Evolutionary conservation across 1,140 invertebrate genomes (phyloP), one percentile per base, ranked within the genome.

Genomic region (Halictus rubicundus): DNA sequence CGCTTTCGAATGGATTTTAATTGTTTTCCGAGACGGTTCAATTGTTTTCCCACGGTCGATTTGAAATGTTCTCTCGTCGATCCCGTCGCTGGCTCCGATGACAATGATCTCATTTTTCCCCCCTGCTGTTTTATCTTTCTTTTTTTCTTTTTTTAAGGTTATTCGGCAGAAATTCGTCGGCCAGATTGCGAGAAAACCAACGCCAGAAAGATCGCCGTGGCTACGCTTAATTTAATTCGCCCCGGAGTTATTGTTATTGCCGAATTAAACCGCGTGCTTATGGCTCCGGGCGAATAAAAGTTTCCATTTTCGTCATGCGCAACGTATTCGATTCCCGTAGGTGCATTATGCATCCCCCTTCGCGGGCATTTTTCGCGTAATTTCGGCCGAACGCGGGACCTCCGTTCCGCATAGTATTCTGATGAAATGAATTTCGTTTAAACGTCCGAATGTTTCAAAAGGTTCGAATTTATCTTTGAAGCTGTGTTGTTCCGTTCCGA

Each of bases 281-380:
- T 80, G 54, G 90, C 87, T 87, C 91, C 88, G 90, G 90, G 89
- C 32, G 90, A 72, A 71, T 91, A 82, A 80, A 93, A 87, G 54
- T 84, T 73, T 59, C 16, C 61, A 27, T 59, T 74, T 46, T 61
- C 54, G 72, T 37, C 25, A 59, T 52, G 27, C 69, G 23, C 1
- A 10, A 25, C 19, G 7, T 59, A 78, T 65, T 25, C 64, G 68
- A 52, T 54, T 16, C 4, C 1, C n/a, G 23, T 32, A 32, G 32
- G 32, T 5, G 7, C 12, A 5, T 21, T 21, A 23, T 32, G 12
- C 39, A 16, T 32, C 16, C 37, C n/a, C 42, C 0, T n/a, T 61
- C 39, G 14, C 46, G 37, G 16, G 8, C 21, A 9, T 59, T n/a
- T 16, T 21, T 21, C 46, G 12, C 0, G 14, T 21, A 25, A 69